phyloP scores from a whole-genome alignment of 2,113 vertebrate genomes.

The Riparia riparia region DNA sequence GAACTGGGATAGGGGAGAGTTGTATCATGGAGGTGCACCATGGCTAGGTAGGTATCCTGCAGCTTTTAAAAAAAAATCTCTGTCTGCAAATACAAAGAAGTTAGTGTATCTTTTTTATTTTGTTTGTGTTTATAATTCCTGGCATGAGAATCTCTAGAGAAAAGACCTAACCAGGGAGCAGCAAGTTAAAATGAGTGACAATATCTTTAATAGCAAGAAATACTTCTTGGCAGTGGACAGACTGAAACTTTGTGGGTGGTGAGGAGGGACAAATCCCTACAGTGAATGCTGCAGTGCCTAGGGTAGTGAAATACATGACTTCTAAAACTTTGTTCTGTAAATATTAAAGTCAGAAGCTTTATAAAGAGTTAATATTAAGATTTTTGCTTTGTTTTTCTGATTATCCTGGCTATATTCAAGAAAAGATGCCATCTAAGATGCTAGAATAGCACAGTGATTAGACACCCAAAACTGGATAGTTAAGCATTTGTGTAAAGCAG shows the following conservation, averaged over 20 bases:
- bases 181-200: background rate
- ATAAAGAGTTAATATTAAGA: background rate
- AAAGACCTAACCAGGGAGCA: background rate
- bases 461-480: background rate
- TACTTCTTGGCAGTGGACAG: background rate
- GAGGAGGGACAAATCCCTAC: background rate
- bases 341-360: background rate
- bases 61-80: background rate
- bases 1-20: background rate
- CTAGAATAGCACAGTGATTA: background rate
- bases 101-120: background rate
- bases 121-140: background rate
- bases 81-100: background rate
- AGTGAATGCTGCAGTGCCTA: background rate
- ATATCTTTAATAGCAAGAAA: background rate
- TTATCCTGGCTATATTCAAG: background rate
- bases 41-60: background rate
- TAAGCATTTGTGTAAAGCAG: background rate
- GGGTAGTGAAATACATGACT: background rate
- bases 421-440: background rate
- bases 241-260: background rate
- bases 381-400: background rate
- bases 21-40: rapidly evolving
- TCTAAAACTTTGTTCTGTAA: background rate
- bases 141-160: background rate